phyloP scores from a whole-genome alignment of 2,888 invertebrate genomes.

The Malachius bipustulatus region DNA sequence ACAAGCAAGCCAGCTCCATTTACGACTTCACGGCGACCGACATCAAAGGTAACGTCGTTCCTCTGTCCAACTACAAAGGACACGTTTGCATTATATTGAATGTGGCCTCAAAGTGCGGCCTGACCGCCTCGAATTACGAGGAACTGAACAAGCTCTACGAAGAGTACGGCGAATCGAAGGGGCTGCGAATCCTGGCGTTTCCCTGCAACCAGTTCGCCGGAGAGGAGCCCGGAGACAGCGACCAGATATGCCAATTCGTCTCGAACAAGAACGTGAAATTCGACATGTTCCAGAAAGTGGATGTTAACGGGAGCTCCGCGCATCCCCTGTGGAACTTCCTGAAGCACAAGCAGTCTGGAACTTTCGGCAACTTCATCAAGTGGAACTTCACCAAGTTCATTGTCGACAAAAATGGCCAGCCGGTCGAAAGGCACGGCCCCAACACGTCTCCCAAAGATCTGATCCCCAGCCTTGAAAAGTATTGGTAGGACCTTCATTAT shows the following conservation, averaged over 20 bases:
- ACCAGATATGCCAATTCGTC: slow-evolving; percentile 50
- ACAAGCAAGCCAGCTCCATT: slow-evolving; percentile 39
- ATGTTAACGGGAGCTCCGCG: slow-evolving; percentile 51
- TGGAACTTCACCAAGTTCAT: slow-evolving; percentile 86
- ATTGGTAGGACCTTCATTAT: too few relatives aligned
- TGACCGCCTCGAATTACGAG: slow-evolving; percentile 69
- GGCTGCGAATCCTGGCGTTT: slow-evolving; percentile 66
- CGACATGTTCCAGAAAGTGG: slow-evolving; percentile 58
- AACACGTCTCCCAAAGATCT: slow-evolving; percentile 25
- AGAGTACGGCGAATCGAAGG: slow-evolving; percentile 56
- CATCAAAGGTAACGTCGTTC: slow-evolving; percentile 69
- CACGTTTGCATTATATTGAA: slow-evolving; percentile 74
- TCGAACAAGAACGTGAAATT: slow-evolving; percentile 51
- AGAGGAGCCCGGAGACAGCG: slow-evolving; percentile 53
- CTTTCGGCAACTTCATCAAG: slow-evolving; percentile 53
- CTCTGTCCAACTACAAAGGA: slow-evolving; percentile 64
- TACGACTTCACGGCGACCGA: slow-evolving; percentile 70
- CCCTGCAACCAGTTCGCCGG: slow-evolving; percentile 76
- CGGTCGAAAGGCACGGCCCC: slow-evolving; percentile 52
- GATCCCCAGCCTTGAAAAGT: slow-evolving; percentile 22
- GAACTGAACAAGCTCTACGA: slow-evolving; percentile 65
- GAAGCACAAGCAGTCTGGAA: slow-evolving; percentile 42
- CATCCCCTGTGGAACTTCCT: slow-evolving; percentile 55
- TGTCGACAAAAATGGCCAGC: slow-evolving; percentile 56
- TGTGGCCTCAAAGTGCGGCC: slow-evolving; percentile 76